Base-by-base conservation (phyloP, 2,888 invertebrate species). In the Diloba caeruleocephala region DNA sequence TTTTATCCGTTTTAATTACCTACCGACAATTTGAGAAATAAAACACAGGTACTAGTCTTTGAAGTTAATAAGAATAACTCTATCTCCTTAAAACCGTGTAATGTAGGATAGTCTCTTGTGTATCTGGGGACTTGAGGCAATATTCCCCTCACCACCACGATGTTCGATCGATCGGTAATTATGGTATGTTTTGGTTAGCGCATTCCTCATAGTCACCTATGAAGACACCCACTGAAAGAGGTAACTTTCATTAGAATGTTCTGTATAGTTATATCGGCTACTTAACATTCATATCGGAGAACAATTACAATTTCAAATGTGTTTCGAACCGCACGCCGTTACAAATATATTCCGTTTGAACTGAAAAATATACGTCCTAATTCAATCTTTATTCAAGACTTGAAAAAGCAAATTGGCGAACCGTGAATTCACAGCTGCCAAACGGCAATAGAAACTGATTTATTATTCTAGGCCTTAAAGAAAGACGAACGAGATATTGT, bases 291-390 rank as follows among this genome's bases (percentile, higher is more conserved):
- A 28, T 17, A 38, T 15, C n/a, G 13, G 17, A 28, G 28, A 19
- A 19, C 15, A 15, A 39, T 28, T 29, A 25, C 23, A 37, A 37
- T 23, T 39, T 29, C 39, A 41, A 41, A 41, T 41, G 19, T 13
- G 29, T 12, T 31, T 9, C 8, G 9, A 31, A 21, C 13, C 28
- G 29, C 39, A 28, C 10, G 9, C 29, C 41, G 1, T 31, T 41
- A 14, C 9, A 31, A 31, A 41, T 21, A 41, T 23, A 41, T 28
- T 39, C 12, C 28, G 13, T 39, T 28, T 28, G 17, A 28, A 28
- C 15, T 7, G 17, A 28, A 39, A 28, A 28, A 13, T 15, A 10
- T 19, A 8, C 9, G n/a, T 14, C 38, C 15, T 28, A 28, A 28
- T 26, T 26, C 8, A 17, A 28, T 28, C 28, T 38, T 38, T 39